These are phyloP conservation scores for Nemapogon koenigi DNA, from an alignment of 2,888 invertebrate species.

Conservation along the genomic window DNA sequence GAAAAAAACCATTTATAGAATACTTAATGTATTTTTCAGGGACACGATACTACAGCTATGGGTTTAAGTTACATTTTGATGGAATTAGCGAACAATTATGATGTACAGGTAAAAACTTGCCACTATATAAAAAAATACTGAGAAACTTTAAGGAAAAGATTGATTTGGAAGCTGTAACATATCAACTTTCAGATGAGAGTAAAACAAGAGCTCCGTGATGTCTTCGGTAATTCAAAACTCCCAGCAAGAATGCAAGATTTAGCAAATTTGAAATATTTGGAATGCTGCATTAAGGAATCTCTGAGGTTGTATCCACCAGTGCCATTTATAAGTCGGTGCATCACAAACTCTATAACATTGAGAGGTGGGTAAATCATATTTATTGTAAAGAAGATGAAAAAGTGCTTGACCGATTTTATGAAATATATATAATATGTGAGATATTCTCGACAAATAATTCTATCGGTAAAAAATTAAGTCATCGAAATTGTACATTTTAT, in stretches of 20 bases:
- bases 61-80: slow-evolving; percentile 23
- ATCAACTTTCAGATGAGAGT: slow-evolving; percentile 73
- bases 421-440: too few relatives aligned
- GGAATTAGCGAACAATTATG: slow-evolving; percentile 28
- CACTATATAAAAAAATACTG: too few relatives aligned
- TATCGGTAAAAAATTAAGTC: too few relatives aligned
- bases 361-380: slow-evolving; percentile 38
- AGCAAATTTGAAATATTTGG: slow-evolving; percentile 70
- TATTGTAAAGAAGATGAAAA: too few relatives aligned
- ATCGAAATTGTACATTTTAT: too few relatives aligned
- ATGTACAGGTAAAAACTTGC: slow-evolving; percentile 24
- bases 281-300: slow-evolving; percentile 74
- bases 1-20: too few relatives aligned
- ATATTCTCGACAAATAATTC: too few relatives aligned
- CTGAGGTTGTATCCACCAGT: slow-evolving; percentile 72
- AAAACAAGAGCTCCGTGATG: slow-evolving; percentile 65
- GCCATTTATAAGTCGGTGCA: slow-evolving; percentile 65
- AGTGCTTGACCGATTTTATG: too few relatives aligned
- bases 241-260: slow-evolving; percentile 67
- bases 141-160: too few relatives aligned
- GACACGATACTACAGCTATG: slow-evolving; percentile 34
- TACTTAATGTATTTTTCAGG: too few relatives aligned
- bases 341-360: slow-evolving; percentile 61
- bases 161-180: too few relatives aligned
- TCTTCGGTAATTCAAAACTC: slow-evolving; percentile 68